Conservation (phyloP, 2,797 vertebrate species). For the Picus viridis region DNA sequence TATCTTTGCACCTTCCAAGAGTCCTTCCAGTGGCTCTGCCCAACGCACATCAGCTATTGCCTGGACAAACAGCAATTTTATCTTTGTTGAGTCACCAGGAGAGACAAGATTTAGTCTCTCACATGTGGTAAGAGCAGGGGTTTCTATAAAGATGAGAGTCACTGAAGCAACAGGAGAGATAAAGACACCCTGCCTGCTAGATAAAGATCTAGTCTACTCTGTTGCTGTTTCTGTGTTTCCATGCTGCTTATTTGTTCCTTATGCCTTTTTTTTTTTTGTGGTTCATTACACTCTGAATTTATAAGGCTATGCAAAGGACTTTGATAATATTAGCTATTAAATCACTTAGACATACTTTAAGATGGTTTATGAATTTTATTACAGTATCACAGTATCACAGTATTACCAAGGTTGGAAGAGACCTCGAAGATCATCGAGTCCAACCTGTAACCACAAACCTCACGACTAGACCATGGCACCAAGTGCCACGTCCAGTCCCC, state of each 20-base stretch:
- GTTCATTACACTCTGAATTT: not conserved
- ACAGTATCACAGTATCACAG: no score
- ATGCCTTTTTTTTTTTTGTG: not conserved
- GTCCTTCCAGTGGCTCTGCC: no score
- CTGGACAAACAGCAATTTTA: no score
- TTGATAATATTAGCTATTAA: constrained; percentile 5
- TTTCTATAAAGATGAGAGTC: not conserved
- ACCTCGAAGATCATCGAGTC: no score
- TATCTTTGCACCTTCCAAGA: no score
- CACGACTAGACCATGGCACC: no score
- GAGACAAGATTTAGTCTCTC: no score
- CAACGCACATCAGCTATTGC: no score
- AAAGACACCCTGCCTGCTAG: not conserved
- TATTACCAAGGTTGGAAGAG: no score
- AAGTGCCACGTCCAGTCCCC: no score
- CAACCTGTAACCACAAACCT: no score
- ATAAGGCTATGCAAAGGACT: not conserved
- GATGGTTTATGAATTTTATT: not conserved
- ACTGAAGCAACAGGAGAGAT: not conserved
- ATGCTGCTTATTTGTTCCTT: not conserved
- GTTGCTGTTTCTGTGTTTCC: not conserved
- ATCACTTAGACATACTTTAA: not conserved
- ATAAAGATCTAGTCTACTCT: not conserved
- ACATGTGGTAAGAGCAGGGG: not conserved
- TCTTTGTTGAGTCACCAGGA: no score